A percentile compares a stretch with the other conserved stretches of the same genome.
Conservation (phyloP, 2,113 vertebrate genomes). For the Protobothrops flavoviridis region DNA sequence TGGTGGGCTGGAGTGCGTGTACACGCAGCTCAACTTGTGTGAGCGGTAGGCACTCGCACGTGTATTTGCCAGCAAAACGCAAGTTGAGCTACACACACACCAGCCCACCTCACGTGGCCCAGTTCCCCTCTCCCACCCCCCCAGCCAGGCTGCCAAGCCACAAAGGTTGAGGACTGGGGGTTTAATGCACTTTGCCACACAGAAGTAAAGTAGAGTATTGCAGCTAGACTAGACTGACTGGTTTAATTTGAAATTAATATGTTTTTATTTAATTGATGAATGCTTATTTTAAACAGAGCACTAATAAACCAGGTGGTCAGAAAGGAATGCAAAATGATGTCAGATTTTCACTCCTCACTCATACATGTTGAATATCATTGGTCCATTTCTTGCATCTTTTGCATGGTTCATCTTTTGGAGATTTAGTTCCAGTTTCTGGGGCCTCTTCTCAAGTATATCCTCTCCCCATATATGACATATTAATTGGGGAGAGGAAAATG, state of each 20-base stretch:
- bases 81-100: background rate
- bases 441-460: background rate
- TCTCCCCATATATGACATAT: background rate
- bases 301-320: background rate
- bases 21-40: background rate
- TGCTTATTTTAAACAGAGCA: background rate
- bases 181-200: background rate
- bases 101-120: too few species aligned
- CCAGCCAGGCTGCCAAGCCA: background rate
- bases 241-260: background rate
- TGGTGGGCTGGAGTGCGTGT: background rate
- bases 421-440: background rate
- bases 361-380: too few species aligned
- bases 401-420: background rate
- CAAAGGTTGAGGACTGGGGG: background rate
- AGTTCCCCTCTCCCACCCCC: background rate
- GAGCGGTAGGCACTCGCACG: background rate
- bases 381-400: background rate
- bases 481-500: background rate
- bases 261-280: background rate
- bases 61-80: too few species aligned
- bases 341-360: background rate
- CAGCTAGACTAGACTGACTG: background rate
- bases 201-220: background rate
- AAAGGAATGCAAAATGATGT: background rate